Percentiles rank a stretch among this genome's conserved stretches.
Conservation (phyloP, 2,797 vertebrate genomes). For the Morus bassanus region DNA sequence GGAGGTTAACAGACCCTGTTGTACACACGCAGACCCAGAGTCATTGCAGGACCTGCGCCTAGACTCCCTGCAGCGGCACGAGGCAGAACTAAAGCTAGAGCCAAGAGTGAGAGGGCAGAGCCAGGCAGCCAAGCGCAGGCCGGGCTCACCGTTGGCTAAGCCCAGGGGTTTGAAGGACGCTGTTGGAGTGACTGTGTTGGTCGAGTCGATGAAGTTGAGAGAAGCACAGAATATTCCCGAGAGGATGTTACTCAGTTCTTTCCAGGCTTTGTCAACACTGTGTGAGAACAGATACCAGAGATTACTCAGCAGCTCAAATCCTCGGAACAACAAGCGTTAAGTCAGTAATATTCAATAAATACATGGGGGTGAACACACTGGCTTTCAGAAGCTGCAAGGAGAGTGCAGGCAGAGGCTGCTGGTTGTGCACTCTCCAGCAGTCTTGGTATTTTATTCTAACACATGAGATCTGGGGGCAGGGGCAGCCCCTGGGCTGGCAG, state of each 20-base stretch:
- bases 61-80: rapidly evolving
- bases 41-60: neutral
- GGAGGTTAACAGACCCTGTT: neutral
- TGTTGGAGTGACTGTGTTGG: constrained; percentile 93
- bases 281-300: constrained; percentile 17
- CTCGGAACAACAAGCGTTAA: neutral
- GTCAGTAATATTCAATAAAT: neutral
- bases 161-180: constrained; percentile 97
- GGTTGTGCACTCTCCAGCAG: neutral
- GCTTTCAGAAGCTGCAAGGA: neutral
- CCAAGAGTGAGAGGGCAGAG: neutral
- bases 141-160: constrained; percentile 84
- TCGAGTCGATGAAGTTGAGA: constrained; percentile 97
- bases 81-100: neutral
- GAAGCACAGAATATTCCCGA: constrained; percentile 98
- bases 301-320: neutral
- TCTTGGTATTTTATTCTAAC: neutral
- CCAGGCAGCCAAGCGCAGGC: rapidly evolving
- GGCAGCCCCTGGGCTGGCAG: neutral
- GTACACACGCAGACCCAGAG: neutral
- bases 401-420: neutral
- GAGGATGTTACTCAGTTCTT: constrained; percentile 93
- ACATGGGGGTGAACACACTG: rapidly evolving
- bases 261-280: constrained; percentile 92
- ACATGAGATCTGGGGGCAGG: neutral